phyloP scores from a whole-genome alignment of 2,113 vertebrate species.

The Heterotilapia buettikoferi region DNA sequence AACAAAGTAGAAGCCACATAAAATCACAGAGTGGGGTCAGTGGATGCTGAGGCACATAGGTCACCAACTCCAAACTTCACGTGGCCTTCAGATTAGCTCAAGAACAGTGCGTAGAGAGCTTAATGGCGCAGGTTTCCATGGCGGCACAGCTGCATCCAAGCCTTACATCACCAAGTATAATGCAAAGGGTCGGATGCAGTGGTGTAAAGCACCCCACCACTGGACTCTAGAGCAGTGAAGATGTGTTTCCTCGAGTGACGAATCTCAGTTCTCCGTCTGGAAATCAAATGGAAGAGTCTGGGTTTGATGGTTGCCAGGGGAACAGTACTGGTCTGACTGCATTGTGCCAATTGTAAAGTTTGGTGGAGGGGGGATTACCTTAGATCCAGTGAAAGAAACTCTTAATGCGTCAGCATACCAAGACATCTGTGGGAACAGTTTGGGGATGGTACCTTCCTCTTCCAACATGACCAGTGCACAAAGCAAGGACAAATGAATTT shows the following conservation, averaged over 20 bases:
- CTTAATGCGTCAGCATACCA: background rate
- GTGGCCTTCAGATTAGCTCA: background rate
- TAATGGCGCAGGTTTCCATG: background rate
- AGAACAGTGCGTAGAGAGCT: background rate
- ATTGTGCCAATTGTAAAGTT: background rate
- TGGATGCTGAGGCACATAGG: background rate
- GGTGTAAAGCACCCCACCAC: background rate
- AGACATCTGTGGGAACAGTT: background rate
- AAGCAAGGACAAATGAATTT: background rate
- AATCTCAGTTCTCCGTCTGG: background rate
- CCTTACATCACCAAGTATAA: background rate
- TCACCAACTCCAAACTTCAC: background rate
- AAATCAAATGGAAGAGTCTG: background rate
- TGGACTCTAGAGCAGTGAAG: background rate
- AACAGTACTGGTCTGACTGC: background rate
- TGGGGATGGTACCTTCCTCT: background rate
- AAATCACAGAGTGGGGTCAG: background rate
- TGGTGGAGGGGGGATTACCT: background rate
- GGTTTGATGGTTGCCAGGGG: background rate
- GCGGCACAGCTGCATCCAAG: background rate
- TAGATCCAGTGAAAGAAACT: background rate
- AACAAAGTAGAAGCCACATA: background rate
- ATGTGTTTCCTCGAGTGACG: background rate
- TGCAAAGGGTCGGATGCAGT: background rate
- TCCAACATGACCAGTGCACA: background rate